phyloP scores from a whole-genome alignment of 2,113 vertebrate genomes.

The Callaeas wilsoni region DNA sequence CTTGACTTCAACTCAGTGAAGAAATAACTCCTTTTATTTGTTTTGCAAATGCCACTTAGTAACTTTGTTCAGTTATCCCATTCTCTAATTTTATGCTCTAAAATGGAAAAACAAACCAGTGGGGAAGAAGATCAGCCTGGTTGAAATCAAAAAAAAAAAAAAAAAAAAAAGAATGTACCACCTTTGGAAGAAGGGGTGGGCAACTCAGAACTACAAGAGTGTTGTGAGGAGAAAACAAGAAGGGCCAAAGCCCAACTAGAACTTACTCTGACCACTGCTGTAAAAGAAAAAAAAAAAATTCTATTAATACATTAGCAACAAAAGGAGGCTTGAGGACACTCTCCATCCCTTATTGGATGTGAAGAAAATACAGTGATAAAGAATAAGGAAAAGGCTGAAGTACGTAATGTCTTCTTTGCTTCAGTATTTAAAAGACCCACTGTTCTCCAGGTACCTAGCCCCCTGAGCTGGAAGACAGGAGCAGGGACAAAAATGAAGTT shows the following conservation, averaged over 20 bases:
- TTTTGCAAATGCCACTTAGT: not conserved
- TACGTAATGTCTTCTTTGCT: not conserved
- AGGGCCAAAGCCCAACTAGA: not conserved
- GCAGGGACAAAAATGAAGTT: not conserved
- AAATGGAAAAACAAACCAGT: not conserved
- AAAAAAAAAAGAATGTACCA: not conserved
- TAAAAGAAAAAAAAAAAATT: not conserved
- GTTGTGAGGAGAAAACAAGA: not conserved
- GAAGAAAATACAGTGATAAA: not conserved
- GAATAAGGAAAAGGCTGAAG: not conserved
- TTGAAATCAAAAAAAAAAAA: no score
- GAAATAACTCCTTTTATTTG: not conserved
- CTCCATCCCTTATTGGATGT: not conserved
- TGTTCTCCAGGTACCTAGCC: not conserved
- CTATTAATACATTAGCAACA: not conserved
- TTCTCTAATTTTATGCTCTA: not conserved
- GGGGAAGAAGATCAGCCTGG: not conserved
- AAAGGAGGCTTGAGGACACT: not conserved
- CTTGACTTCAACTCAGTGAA: not conserved
- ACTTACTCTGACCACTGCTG: not conserved
- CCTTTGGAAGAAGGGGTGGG: not conserved
- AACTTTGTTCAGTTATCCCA: not conserved
- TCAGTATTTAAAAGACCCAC: not conserved
- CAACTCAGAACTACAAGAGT: not conserved
- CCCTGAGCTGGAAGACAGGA: not conserved